Percentiles rank a stretch among this genome's conserved stretches.
phyloP scores from a whole-genome alignment of 2,888 invertebrate genomes.

The Eilema griseolum region DNA sequence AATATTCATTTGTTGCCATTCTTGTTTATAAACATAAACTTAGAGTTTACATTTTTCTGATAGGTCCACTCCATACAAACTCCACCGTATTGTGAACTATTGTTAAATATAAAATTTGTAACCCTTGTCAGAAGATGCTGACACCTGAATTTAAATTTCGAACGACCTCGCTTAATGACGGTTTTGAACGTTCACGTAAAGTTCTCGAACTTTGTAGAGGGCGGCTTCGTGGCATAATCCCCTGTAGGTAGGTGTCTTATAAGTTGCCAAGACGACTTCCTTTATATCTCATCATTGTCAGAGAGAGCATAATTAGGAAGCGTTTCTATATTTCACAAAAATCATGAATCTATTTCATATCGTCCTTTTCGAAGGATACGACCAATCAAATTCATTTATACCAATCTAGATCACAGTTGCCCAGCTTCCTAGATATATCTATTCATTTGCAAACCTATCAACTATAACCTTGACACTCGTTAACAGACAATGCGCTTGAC shows the following conservation, averaged over 20 bases:
- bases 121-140: not conserved
- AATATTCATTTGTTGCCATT: not conserved
- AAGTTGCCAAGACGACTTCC: not conserved
- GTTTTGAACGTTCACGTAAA: not conserved
- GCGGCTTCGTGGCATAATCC: not conserved
- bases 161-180: not conserved
- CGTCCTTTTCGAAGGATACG: not conserved
- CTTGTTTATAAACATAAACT: not conserved
- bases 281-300: not conserved
- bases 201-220: not conserved
- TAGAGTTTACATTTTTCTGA: constrained; percentile 3
- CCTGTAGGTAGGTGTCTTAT: not conserved
- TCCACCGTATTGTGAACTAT: not conserved
- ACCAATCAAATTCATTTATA: not conserved
- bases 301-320: too few species aligned
- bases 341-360: not conserved
- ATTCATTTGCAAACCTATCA: constrained; percentile 17
- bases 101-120: not conserved
- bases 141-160: not conserved
- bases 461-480: constrained; percentile 39
- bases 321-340: not conserved
- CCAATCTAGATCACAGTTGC: not conserved
- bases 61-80: not conserved
- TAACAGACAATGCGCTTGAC: constrained; percentile 22
- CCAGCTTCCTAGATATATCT: constrained; percentile 6